These are phyloP conservation scores for Enoplolaimus lenunculus DNA, from an alignment of 2,888 invertebrate species.

Conservation along the genomic window DNA sequence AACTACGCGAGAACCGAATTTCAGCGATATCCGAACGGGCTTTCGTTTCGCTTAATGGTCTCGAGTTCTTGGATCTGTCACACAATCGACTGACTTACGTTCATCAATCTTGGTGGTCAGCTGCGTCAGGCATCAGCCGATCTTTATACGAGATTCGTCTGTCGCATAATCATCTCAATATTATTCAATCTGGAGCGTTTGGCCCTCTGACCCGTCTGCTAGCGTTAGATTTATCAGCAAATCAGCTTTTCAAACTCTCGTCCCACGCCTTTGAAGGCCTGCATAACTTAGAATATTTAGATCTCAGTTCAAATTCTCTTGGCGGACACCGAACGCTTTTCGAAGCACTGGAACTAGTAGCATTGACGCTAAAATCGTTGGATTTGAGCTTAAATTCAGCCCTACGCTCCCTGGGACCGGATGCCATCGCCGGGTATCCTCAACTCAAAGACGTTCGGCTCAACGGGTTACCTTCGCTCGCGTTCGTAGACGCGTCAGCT, in stretches of 20 bases:
- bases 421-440: constrained; percentile 34
- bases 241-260: constrained; percentile 40
- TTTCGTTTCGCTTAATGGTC: neutral
- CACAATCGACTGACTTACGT: constrained; percentile 1
- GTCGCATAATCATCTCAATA: neutral
- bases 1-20: constrained; percentile 1
- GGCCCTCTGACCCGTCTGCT: constrained; percentile 38
- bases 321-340: constrained; percentile 13
- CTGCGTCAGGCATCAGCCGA: neutral
- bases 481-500: constrained; percentile 41
- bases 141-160: neutral
- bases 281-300: constrained; percentile 35
- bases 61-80: neutral
- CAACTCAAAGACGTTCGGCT: constrained; percentile 37
- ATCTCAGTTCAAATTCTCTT: constrained; percentile 29
- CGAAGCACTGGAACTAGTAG: constrained; percentile 27
- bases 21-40: neutral
- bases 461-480: constrained; percentile 39
- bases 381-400: constrained; percentile 32
- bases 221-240: constrained; percentile 39
- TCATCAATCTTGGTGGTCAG: neutral
- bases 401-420: constrained; percentile 27
- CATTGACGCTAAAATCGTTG: constrained; percentile 26
- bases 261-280: constrained; percentile 42
- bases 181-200: constrained; percentile 28